These are phyloP conservation scores for Microtus pennsylvanicus DNA, from an alignment of 2,113 vertebrate genomes.

Conservation along the genomic window DNA sequence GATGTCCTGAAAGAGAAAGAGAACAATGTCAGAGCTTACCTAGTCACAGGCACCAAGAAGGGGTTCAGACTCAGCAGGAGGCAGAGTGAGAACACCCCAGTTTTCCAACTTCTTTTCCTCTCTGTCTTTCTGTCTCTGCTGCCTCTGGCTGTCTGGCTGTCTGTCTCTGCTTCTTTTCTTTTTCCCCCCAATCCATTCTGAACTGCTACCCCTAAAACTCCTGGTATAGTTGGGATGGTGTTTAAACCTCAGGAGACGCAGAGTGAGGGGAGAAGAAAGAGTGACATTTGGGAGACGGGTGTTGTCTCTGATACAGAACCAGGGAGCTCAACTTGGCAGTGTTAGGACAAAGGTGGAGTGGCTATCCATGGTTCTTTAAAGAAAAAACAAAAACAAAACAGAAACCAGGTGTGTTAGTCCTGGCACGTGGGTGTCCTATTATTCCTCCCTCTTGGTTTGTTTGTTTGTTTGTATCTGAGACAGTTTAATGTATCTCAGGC, in stretches of 20 bases:
- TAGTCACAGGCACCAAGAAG: neutral
- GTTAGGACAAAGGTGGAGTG: neutral
- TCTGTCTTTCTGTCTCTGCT: neutral
- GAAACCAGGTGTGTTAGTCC: too few species aligned
- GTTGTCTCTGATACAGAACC: neutral
- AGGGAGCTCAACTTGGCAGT: neutral
- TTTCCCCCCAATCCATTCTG: too few species aligned
- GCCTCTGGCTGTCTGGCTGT: neutral
- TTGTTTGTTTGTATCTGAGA: too few species aligned
- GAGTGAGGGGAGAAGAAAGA: neutral
- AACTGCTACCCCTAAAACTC: too few species aligned
- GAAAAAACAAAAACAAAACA: too few species aligned
- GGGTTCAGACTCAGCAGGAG: neutral
- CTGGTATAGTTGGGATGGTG: neutral
- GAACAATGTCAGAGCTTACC: neutral
- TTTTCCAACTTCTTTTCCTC: neutral
- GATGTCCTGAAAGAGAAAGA: slow-evolving; percentile 46
- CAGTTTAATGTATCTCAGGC: too few species aligned
- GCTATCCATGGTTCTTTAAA: too few species aligned
- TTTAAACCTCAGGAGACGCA: neutral
- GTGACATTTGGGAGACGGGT: neutral
- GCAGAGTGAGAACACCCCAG: neutral
- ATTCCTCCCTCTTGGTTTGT: too few species aligned
- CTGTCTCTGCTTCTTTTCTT: too few species aligned
- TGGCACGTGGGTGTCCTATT: too few species aligned